A percentile compares a stretch with the other conserved stretches of the same genome.
These are phyloP conservation scores for Stenoptilia bipunctidactyla DNA, from an alignment of 2,888 invertebrate genomes.

Conservation along the genomic window DNA sequence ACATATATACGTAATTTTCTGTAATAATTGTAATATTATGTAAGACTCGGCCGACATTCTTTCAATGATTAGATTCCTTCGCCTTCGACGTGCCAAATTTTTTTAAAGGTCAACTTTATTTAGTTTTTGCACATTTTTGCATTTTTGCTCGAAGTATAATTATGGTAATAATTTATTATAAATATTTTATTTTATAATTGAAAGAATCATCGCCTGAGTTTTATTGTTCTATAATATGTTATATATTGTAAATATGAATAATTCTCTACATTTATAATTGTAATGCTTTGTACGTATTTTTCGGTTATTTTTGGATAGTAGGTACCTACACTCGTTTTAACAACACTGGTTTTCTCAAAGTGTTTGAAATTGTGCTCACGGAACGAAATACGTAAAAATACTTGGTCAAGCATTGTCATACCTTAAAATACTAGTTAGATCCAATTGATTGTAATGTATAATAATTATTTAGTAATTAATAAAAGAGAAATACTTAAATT, in stretches of 20 bases:
- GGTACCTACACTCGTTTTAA: neutral
- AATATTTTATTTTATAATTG: constrained; percentile 18
- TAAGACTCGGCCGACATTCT: constrained; percentile 50
- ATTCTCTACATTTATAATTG: constrained; percentile 26
- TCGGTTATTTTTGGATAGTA: constrained; percentile 11
- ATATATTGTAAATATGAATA: constrained; percentile 53
- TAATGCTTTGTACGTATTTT: constrained; percentile 11
- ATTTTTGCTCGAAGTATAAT: constrained; percentile 4
- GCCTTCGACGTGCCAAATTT: constrained; percentile 59
- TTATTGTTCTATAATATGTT: constrained; percentile 34
- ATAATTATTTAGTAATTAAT: constrained; percentile 54
- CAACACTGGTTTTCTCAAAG: constrained; percentile 11
- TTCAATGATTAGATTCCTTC: constrained; percentile 31
- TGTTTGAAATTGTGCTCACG: constrained; percentile 42
- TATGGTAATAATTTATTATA: constrained; percentile 5
- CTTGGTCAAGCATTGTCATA: constrained; percentile 62
- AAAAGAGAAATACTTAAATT: constrained; percentile 57
- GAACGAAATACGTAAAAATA: constrained; percentile 57
- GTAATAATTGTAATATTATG: constrained; percentile 30
- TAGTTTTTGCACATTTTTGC: neutral
- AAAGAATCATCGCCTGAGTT: constrained; percentile 52
- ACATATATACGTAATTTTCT: constrained; percentile 62
- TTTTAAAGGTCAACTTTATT: constrained; percentile 14
- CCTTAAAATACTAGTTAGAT: constrained; percentile 64
- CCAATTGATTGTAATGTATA: constrained; percentile 66